phyloP scores from a whole-genome alignment of 2,113 vertebrate species.

The Melanotaenia duboulayi region DNA sequence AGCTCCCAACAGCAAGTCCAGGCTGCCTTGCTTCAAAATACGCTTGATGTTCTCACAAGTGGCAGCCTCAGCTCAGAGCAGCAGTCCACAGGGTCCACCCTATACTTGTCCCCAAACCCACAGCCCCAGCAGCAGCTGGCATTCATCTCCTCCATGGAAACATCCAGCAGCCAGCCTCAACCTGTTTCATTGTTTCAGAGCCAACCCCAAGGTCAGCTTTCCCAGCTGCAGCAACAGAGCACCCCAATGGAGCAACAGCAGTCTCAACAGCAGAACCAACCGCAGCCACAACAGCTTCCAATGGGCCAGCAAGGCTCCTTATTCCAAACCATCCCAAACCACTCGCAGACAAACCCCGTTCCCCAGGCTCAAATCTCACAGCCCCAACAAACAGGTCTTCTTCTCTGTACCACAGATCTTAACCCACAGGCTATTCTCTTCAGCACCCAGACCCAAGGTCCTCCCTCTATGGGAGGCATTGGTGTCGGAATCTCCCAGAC shows the following conservation, averaged over 20 bases:
- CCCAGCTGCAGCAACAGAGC: constrained; percentile 87
- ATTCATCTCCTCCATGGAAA: constrained; percentile 89
- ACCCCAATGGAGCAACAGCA: constrained; percentile 90
- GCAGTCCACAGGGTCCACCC: constrained; percentile 81
- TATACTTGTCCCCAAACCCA: constrained; percentile 89
- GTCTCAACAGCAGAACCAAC: constrained; percentile 85
- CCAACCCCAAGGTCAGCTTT: constrained; percentile 77
- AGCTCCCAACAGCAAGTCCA: constrained; percentile 90
- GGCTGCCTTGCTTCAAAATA: constrained; percentile 88
- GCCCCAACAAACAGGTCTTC: constrained; percentile 86
- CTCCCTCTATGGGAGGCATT: constrained; percentile 75
- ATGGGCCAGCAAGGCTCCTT: constrained; percentile 83
- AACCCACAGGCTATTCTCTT: constrained; percentile 87
- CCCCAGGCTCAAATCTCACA: constrained; percentile 69
- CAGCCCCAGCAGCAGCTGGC: constrained; percentile 86
- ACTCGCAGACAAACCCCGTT: constrained; percentile 62
- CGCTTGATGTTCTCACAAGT: constrained; percentile 87
- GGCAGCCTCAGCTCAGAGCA: constrained; percentile 89
- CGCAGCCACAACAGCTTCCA: constrained; percentile 84
- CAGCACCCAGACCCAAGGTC: constrained; percentile 77
- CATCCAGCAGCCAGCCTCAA: constrained; percentile 74
- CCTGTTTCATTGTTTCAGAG: constrained; percentile 82
- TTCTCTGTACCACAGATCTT: constrained; percentile 89
- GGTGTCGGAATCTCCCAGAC: constrained; percentile 83
- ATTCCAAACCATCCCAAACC: constrained; percentile 82